Base-by-base conservation (phyloP, 2,113 vertebrate genomes). In the Ranitomeya variabilis region DNA sequence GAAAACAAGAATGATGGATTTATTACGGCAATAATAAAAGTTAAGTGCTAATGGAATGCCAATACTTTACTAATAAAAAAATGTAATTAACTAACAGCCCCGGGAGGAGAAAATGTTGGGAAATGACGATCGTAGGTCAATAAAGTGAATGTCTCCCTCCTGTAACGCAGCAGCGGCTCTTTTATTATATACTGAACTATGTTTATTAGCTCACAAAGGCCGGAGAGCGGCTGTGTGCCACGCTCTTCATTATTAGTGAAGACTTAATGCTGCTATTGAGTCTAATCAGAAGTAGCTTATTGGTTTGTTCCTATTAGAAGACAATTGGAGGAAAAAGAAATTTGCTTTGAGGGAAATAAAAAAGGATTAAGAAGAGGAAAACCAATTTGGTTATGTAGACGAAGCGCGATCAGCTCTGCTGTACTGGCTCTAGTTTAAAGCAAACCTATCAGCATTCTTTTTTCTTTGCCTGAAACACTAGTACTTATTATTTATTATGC, bases 221-320 rank as follows among this genome's bases (percentile, higher is more conserved):
- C 31, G 26, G 7, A 83, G 87, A 83, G 69, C 23, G 37, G 62
- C 51, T 59, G 60, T 69, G 15, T 5, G n/a, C 14, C 55, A n/a
- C 73, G 3, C 59, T 9, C 59, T 78, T 37, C 59, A 73, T 88
- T 88, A 88, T 84, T 78, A 77, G 23, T 54, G 23, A 54, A 74
- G 87, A 37, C 51, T 78, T 84, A 88, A 88, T 88, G 87, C 71
- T 23, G 73, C 87, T 83, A 66, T 54, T 18, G 87, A 88, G 87
- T 88, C 67, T 74, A 88, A 88, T 88, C 80, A 83, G 64, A 69
- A 66, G 21, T n/a, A n/a, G 59, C 71, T 88, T 88, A 88, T 88
- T 88, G 87, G 54, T 66, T 78, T 83, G 45, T 54, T 45, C 76
- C 74, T 31, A 87, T 87, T 87, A 87, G 85, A 83, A n/a, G 80